These are phyloP conservation scores for Pseudachorutes palmiensis DNA, from an alignment of 1,140 invertebrate genomes.

Conservation along the genomic window DNA sequence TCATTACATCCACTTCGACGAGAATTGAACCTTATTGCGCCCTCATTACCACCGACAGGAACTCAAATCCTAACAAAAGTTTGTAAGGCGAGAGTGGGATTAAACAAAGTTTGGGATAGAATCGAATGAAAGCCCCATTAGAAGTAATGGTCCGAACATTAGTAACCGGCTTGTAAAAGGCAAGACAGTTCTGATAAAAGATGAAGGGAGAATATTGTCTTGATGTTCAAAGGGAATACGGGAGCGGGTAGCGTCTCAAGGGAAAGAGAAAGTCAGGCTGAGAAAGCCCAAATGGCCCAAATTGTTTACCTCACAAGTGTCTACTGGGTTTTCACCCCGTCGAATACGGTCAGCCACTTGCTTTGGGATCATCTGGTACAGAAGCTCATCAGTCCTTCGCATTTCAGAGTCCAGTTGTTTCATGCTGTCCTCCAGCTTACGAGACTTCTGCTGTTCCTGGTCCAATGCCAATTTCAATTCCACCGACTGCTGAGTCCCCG, in stretches of 20 bases:
- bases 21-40: no score
- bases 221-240: not conserved
- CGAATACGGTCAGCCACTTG: conserved; percentile 85
- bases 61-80: not conserved
- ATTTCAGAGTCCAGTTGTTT: conserved; percentile 89
- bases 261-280: not conserved
- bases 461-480: conserved; percentile 90
- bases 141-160: not conserved
- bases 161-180: not conserved
- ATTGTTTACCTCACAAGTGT: conserved; percentile 78
- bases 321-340: conserved; percentile 84
- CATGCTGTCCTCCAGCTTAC: conserved; percentile 94
- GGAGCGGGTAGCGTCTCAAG: not conserved
- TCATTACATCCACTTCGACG: no score
- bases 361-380: conserved; percentile 99
- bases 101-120: conserved; percentile 18
- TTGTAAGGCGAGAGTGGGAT: conserved; percentile 14
- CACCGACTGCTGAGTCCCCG: conserved; percentile 93
- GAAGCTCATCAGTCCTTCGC: conserved; percentile 84
- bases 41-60: no score
- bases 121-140: not conserved
- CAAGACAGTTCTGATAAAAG: no score
- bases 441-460: conserved; percentile 93
- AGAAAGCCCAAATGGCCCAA: conserved; percentile 2
- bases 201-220: no score